Evolutionary conservation across 2,888 invertebrate species (phyloP), one percentile per base, ranked within the genome.

Genomic region (Drosophila helvetica): DNA sequence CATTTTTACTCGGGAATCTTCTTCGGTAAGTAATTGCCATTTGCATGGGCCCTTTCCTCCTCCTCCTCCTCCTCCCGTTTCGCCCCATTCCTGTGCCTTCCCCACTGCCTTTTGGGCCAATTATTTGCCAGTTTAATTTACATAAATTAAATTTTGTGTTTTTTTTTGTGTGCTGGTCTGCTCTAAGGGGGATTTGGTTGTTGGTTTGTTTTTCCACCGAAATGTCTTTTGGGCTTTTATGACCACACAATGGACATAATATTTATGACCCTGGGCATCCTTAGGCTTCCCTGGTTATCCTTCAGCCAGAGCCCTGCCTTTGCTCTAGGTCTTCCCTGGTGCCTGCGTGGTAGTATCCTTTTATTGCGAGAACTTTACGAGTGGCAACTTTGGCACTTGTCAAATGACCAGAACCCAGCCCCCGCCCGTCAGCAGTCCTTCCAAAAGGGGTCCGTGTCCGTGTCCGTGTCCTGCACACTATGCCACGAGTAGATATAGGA

Each of bases 11-110:
- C 60, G 51, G 38, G 54, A 58, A 64, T 76, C 63, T 69, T 66
- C 70, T 72, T 63, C 60, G 52, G 78, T 88, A 85, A 85, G 84
- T 85, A 84, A 85, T 85, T 85, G 87, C 84, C 83, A 74, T 71
- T 57, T 57, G 66, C 65, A 57, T 46, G 12, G 62, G 50, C 22
- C 22, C n/a, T n/a, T n/a, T n/a, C n/a, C n/a, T n/a, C n/a, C n/a
- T n/a, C 22, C 22, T 5, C 19, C 22, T 5, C 22, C 3, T 22
- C 22, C 22, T 22, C 27, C 27, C 27, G 1, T 22, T 45, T 45
- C 8, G 59, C n/a, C 2, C 27, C 4, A 22, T 8, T 33, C 10
- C 3, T 19, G 19, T 9, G n/a, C n/a, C 15, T 17, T 7, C 22
- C 30, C 30, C 3, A 33, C 22, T 10, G 46, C 51, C 43, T 51